Evolutionary conservation across 2,113 vertebrate species (phyloP).

Genomic region (Labeo rohita): DNA sequence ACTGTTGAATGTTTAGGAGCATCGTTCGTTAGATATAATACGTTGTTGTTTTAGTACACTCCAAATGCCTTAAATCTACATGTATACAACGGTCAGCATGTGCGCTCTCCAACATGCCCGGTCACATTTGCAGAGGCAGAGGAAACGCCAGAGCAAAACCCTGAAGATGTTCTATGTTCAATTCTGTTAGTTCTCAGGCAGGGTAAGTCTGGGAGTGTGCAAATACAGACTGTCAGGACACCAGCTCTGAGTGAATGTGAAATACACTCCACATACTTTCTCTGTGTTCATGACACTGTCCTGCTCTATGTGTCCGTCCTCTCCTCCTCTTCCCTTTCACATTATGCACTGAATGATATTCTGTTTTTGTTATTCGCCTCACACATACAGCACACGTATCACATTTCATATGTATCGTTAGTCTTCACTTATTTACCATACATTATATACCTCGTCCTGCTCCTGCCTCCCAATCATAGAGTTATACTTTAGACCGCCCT

Average conservation of each 20-base stretch:
- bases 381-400: conserved; percentile 16
- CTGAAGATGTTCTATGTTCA: conserved; percentile 7
- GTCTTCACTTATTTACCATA: conserved; percentile 39
- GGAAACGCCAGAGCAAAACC: conserved; percentile 26
- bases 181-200: conserved; percentile 33
- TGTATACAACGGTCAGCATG: conserved; percentile 5
- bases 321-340: conserved; percentile 1
- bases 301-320: conserved; percentile 15
- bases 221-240: conserved; percentile 23
- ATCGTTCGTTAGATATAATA: conserved; percentile 20
- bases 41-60: conserved; percentile 23
- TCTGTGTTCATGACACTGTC: conserved; percentile 27
- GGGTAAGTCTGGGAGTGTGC: background rate
- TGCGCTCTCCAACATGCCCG: conserved; percentile 1
- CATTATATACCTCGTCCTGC: conserved; percentile 67
- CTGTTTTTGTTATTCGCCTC: conserved; percentile 27
- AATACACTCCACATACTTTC: conserved; percentile 38
- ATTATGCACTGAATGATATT: conserved; percentile 28
- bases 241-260: conserved; percentile 55
- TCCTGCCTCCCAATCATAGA: conserved; percentile 37
- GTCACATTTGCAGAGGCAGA: conserved; percentile 5
- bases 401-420: conserved; percentile 44
- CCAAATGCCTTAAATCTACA: conserved; percentile 51
- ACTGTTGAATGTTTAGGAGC: conserved; percentile 39
- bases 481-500: conserved; percentile 48